Evolutionary conservation across 2,888 invertebrate genomes (phyloP), one percentile per base, ranked within the genome.

Genomic region (Standfussiana lucernea): DNA sequence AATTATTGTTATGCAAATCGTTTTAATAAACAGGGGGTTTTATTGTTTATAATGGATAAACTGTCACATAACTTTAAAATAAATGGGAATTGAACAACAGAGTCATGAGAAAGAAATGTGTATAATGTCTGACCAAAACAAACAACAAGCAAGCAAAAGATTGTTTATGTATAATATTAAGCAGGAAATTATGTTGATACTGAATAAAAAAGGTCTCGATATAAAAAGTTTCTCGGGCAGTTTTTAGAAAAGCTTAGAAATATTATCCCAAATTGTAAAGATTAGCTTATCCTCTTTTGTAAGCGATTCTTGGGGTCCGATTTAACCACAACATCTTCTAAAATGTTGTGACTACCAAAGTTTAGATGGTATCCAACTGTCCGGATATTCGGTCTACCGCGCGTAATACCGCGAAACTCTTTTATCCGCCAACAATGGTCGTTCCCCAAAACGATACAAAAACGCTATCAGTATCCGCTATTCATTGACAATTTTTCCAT

Each of bases 351-450:
- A 56, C 47, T 53, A 35, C 59, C 59, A 24, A 73, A 56, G 37
- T 66, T 74, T 15, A 69, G 75, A 85, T 72, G n/a, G 61, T 77
- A 82, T 83, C 69, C 72, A 53, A 74, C 66, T 45, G 75, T 47
- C 72, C 87, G 86, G 83, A 83, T 84, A 70, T 84, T 84, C 83
- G 84, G 80, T 86, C 80, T 79, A 72, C 84, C 81, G 76, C 75
- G 72, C 53, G 35, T 66, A 50, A 76, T 75, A 66, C 67, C 50
- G 65, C 85, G 37, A 84, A 84, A 76, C 74, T 86, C 86, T 77
- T 87, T 86, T 82, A 82, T 88, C 28, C 71, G 42, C 64, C 78
- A 72, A 82, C 79, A 82, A 78, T 66, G 37, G 66, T 61, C 56
- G 59, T 61, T 66, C 75, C 79, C 74, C 70, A 77, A 83, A 82